Percentiles rank a stretch among this genome's conserved stretches.
Evolutionary conservation across 64 coral and sea anemone species (phyloP).

Genomic region (Dendronephthya gigantea): DNA sequence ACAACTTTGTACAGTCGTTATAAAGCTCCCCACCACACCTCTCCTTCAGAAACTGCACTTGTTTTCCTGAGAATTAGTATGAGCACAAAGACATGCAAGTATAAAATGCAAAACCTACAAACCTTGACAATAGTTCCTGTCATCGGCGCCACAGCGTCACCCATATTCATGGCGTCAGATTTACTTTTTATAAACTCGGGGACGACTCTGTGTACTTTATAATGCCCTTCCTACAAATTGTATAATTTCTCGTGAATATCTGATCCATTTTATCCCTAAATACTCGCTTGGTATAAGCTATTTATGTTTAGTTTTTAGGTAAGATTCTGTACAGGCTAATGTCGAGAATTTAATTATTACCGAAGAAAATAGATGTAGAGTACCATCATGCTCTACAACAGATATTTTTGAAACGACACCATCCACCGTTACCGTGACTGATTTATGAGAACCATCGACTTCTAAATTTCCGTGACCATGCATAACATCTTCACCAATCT

Average conservation of each 20-base stretch:
- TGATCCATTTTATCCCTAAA: no score
- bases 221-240: slow-evolving; percentile 38
- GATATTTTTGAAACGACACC: slow-evolving; percentile 60
- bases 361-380: slow-evolving; percentile 84
- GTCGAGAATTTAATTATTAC: no score
- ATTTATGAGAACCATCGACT: slow-evolving; percentile 29
- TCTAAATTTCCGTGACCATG: slow-evolving; percentile 50
- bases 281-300: no score
- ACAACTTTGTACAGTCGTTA: no score
- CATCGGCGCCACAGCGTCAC: slow-evolving; percentile 50
- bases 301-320: no score
- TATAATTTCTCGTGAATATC: not conserved
- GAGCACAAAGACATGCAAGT: no score
- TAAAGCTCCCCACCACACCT: no score
- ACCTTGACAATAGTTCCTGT: slow-evolving; percentile 63
- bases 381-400: slow-evolving; percentile 80
- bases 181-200: slow-evolving; percentile 51
- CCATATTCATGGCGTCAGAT: not conserved
- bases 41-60: no score
- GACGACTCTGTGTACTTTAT: slow-evolving; percentile 38
- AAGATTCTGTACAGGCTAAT: no score
- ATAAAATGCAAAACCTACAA: no score
- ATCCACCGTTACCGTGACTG: slow-evolving; percentile 58
- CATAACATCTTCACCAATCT: slow-evolving; percentile 63
- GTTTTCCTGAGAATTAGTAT: no score